phyloP scores from a whole-genome alignment of 1,140 invertebrate species.

The Trichoplusia ni region DNA sequence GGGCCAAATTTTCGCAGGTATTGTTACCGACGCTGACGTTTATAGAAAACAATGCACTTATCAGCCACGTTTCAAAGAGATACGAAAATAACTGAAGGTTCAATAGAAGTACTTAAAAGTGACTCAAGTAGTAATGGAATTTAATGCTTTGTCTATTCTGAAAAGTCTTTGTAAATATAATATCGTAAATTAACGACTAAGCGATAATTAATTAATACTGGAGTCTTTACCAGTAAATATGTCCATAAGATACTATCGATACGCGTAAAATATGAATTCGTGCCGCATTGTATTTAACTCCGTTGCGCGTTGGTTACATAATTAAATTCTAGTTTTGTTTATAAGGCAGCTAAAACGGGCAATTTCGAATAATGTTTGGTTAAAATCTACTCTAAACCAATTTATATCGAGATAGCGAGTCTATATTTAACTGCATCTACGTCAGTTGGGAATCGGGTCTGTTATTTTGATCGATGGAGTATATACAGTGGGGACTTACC shows the following conservation, averaged over 20 bases:
- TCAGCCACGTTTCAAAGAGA: background rate
- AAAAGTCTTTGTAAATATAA: too few species aligned
- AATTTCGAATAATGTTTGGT: slow-evolving; percentile 17
- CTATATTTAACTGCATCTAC: slow-evolving; percentile 10
- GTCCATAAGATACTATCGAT: too few species aligned
- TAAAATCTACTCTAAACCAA: slow-evolving; percentile 5
- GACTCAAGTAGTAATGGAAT: background rate
- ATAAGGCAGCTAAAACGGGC: slow-evolving; percentile 35
- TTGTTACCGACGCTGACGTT: background rate
- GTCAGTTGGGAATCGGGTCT: slow-evolving; percentile 36
- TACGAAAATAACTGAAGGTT: background rate
- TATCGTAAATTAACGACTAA: too few species aligned
- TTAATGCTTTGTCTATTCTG: too few species aligned
- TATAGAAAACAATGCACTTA: background rate
- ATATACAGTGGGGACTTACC: slow-evolving; percentile 83
- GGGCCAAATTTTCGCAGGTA: too few species aligned
- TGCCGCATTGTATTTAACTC: background rate
- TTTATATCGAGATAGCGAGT: slow-evolving; percentile 5
- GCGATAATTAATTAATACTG: too few species aligned
- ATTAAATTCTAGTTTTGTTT: slow-evolving; percentile 73
- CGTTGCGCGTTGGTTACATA: background rate
- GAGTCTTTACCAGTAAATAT: too few species aligned
- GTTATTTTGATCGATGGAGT: slow-evolving; percentile 44
- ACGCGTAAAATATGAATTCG: too few species aligned
- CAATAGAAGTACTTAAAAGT: background rate